A percentile compares a stretch with the other conserved stretches of the same genome.
Evolutionary conservation across 2,113 vertebrate species (phyloP).

Genomic region (Pollimyrus isidori): DNA sequence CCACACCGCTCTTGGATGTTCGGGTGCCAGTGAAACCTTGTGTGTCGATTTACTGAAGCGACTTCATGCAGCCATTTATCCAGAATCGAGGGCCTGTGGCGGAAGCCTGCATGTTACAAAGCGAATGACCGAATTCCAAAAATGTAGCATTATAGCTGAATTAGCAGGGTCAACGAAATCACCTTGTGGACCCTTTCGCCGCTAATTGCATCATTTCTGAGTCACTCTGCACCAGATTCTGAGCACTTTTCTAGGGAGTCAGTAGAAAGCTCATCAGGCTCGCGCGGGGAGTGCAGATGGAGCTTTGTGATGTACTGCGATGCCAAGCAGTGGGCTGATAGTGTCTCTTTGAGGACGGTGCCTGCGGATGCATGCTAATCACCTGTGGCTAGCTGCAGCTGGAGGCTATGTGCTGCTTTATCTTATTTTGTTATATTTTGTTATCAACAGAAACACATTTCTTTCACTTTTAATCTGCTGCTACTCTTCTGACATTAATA

Average conservation of each 20-base stretch:
- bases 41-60: background rate
- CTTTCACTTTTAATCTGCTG: background rate
- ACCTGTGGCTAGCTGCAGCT: background rate
- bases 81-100: background rate
- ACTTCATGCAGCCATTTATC: too few relatives aligned
- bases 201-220: background rate
- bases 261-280: background rate
- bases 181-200: background rate
- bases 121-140: background rate
- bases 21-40: background rate
- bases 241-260: background rate
- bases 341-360: background rate
- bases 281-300: background rate
- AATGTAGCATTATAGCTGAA: background rate
- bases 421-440: background rate
- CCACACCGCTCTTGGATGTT: background rate
- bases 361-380: background rate
- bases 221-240: background rate
- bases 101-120: background rate
- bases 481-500: background rate
- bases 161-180: background rate
- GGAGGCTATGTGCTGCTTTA: background rate
- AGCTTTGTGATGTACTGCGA: background rate
- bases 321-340: slow-evolving; percentile 17
- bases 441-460: background rate